A percentile compares a stretch with the other conserved stretches of the same genome.
These are phyloP conservation scores for Chydorus sphaericus DNA, from an alignment of 2,888 invertebrate species.

Conservation along the genomic window DNA sequence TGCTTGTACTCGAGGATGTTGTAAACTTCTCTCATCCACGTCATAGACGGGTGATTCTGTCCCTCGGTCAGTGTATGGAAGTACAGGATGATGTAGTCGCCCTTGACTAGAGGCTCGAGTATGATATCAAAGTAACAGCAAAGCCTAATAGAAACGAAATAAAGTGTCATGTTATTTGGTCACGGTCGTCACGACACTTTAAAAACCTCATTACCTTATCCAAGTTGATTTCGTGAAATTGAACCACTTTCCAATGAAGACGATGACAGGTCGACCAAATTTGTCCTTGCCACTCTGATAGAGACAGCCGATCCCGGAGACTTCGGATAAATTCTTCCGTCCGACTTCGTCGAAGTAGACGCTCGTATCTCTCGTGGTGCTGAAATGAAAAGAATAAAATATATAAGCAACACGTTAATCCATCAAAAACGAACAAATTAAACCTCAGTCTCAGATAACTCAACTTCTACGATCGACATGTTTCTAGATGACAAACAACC, in stretches of 20 bases:
- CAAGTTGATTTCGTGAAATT: constrained; percentile 74
- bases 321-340: constrained; percentile 78
- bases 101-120: constrained; percentile 82
- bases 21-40: constrained; percentile 88
- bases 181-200: too few relatives aligned
- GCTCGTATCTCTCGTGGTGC: constrained; percentile 45
- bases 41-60: constrained; percentile 77
- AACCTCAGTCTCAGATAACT: too few relatives aligned
- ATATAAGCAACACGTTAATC: constrained; percentile 8
- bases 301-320: constrained; percentile 82
- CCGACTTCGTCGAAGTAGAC: constrained; percentile 70
- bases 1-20: constrained; percentile 91
- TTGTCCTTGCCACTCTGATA: constrained; percentile 89
- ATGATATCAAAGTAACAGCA: constrained; percentile 80
- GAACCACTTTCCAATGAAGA: constrained; percentile 93
- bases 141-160: constrained; percentile 45
- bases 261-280: constrained; percentile 76
- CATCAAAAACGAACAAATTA: background rate
- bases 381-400: background rate
- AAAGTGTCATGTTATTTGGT: background rate
- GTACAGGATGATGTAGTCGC: constrained; percentile 88
- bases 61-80: constrained; percentile 83
- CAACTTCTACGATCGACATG: background rate
- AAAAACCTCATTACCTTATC: constrained; percentile 56
- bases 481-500: background rate